Percentiles rank a stretch among this genome's conserved stretches.
These are phyloP conservation scores for Mormyrus iriodes DNA, from an alignment of 2,113 vertebrate species.

Conservation along the genomic window DNA sequence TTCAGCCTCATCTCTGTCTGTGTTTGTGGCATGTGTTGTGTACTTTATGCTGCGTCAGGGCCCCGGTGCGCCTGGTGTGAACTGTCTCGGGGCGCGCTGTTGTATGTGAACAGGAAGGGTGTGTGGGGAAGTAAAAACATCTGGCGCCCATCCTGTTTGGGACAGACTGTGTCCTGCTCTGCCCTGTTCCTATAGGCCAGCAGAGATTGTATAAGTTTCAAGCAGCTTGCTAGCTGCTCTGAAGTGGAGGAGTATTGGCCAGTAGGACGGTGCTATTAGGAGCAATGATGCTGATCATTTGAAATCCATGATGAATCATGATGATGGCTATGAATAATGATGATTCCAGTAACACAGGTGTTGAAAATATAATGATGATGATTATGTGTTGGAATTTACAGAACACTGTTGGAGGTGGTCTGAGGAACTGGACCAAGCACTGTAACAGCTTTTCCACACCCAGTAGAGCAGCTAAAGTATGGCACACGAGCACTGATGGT, in stretches of 20 bases:
- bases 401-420: conserved; percentile 51
- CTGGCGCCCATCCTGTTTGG: conserved; percentile 69
- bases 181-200: conserved; percentile 32
- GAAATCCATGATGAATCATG: neutral
- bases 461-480: conserved; percentile 54
- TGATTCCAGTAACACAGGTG: neutral
- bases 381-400: conserved; percentile 29
- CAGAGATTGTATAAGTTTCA: neutral
- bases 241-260: too few relatives aligned
- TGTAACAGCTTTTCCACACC: conserved; percentile 37
- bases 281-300: neutral
- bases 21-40: neutral
- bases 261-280: too few relatives aligned
- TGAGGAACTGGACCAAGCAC: conserved; percentile 31
- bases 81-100: neutral
- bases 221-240: neutral
- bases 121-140: conserved; percentile 68
- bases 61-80: neutral
- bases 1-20: neutral
- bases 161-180: conserved; percentile 58
- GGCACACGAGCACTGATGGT: conserved; percentile 58
- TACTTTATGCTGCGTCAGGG: neutral
- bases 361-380: neutral
- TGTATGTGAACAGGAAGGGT: conserved; percentile 61
- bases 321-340: neutral